Conservation (phyloP, 2,797 vertebrate species). For the Sylvia borin region DNA sequence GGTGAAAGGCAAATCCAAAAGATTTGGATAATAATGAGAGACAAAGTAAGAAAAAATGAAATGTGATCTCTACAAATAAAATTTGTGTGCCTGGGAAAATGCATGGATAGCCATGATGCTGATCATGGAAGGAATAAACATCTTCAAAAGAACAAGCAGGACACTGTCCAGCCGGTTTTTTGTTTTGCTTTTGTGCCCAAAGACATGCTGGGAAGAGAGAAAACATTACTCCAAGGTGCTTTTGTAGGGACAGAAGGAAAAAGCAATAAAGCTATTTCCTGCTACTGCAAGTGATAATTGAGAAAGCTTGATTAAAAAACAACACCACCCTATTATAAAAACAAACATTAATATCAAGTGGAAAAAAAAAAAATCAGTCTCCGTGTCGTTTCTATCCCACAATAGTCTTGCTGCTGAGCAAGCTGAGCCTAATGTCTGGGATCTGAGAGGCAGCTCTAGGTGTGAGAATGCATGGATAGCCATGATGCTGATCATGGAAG, state of each 20-base stretch:
- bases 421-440: background rate
- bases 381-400: background rate
- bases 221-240: background rate
- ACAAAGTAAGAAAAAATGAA: background rate
- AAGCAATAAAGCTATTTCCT: background rate
- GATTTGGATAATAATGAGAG: background rate
- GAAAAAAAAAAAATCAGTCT: background rate
- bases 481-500: too few relatives aligned
- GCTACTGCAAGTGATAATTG: background rate
- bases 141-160: background rate
- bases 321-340: background rate
- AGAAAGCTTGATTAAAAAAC: background rate
- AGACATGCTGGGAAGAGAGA: background rate
- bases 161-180: background rate
- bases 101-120: background rate
- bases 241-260: background rate
- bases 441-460: background rate
- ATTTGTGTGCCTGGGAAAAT: background rate
- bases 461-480: background rate
- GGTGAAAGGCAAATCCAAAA: constrained; percentile 7
- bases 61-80: background rate
- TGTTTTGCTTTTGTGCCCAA: background rate
- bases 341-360: background rate
- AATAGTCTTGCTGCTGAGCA: background rate
- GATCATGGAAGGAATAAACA: background rate